These are phyloP conservation scores for Channallabes apus DNA, from an alignment of 2,797 vertebrate species.

Conservation along the genomic window DNA sequence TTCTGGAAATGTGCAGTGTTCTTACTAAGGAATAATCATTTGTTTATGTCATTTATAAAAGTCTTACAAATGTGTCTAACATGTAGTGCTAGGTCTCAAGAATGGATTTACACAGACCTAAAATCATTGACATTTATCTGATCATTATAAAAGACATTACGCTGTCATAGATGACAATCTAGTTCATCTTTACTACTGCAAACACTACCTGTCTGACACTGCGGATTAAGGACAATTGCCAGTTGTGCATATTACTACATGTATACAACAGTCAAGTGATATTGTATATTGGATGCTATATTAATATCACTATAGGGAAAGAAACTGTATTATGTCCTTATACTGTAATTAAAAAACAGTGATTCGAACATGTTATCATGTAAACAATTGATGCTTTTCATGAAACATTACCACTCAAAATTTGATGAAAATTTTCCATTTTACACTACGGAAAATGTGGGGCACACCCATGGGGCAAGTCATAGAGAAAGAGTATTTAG, in stretches of 20 bases:
- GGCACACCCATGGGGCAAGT: neutral
- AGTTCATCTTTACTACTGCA: neutral
- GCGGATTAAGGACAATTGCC: neutral
- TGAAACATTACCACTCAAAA: neutral
- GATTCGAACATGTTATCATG: neutral
- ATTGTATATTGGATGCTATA: neutral
- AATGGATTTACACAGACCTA: neutral
- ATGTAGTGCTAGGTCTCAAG: neutral
- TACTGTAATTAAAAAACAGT: neutral
- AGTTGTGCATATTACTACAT: neutral
- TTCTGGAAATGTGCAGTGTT: neutral
- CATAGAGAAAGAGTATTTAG: neutral
- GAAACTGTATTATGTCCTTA: neutral
- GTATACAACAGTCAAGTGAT: neutral
- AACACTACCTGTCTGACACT: neutral
- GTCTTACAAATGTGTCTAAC: neutral
- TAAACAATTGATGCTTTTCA: neutral
- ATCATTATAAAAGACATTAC: neutral
- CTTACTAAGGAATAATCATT: neutral
- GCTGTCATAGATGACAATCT: neutral
- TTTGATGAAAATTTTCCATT: conserved; percentile 10
- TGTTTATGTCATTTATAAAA: neutral
- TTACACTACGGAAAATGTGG: neutral
- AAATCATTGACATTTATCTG: neutral
- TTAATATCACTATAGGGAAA: neutral